phyloP scores from a whole-genome alignment of 1,140 invertebrate species.

The Zaprionus gabonicus region DNA sequence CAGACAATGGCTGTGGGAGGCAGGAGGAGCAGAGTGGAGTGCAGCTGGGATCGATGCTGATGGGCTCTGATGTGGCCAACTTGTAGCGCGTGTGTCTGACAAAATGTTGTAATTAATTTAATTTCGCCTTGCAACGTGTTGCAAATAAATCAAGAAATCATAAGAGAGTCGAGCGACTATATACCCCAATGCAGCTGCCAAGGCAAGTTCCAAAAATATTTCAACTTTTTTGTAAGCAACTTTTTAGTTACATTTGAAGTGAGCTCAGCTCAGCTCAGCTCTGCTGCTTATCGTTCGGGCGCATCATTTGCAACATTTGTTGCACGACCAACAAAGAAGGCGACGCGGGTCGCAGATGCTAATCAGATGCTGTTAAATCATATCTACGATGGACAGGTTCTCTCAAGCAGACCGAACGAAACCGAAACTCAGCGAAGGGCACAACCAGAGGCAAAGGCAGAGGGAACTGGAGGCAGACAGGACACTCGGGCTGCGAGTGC shows the following conservation, averaged over 20 bases:
- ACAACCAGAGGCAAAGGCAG: constrained; percentile 1
- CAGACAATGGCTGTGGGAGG: constrained; percentile 16
- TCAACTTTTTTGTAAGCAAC: too few relatives aligned
- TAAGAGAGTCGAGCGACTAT: background rate
- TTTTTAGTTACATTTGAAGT: background rate
- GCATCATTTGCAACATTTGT: constrained; percentile 30
- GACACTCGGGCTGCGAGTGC: constrained; percentile 56
- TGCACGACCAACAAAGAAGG: constrained; percentile 3
- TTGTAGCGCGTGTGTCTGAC: constrained; percentile 76
- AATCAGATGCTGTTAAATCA: constrained; percentile 44
- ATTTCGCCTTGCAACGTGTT: constrained; percentile 58
- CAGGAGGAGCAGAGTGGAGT: background rate
- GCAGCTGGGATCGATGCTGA: constrained; percentile 38
- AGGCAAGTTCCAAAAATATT: too few relatives aligned
- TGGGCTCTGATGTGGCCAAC: constrained; percentile 60
- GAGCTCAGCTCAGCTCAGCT: too few relatives aligned
- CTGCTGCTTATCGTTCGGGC: background rate
- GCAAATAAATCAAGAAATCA: constrained; percentile 52
- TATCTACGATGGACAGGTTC: constrained; percentile 32
- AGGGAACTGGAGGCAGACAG: background rate
- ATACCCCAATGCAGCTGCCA: background rate
- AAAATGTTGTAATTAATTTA: constrained; percentile 80
- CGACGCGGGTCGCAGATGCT: constrained; percentile 20
- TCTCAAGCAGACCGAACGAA: constrained; percentile 15
- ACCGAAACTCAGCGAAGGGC: constrained; percentile 18